Evolutionary conservation across 2,797 vertebrate species (phyloP).

Genomic region (Tympanoctomys barrerae): DNA sequence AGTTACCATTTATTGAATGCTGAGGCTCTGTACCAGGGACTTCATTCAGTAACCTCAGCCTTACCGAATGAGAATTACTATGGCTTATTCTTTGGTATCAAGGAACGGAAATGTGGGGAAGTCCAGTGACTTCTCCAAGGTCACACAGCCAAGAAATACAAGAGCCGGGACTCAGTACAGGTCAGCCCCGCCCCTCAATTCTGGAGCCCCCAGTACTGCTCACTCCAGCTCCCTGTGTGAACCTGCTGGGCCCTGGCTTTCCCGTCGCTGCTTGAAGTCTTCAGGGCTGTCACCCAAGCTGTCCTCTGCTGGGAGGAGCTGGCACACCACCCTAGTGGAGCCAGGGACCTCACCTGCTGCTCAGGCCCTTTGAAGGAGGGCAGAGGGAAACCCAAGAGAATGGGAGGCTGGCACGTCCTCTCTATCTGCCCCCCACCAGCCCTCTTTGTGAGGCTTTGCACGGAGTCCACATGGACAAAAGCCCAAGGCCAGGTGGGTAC

Average conservation of each 20-base stretch:
- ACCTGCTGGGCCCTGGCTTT: conserved; percentile 72
- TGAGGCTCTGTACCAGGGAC: not conserved
- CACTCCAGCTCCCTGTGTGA: not conserved
- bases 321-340: conserved; percentile 55
- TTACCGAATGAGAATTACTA: not conserved
- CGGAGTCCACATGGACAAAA: not conserved
- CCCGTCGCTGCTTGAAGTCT: conserved; percentile 85
- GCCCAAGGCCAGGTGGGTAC: not conserved
- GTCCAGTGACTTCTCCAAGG: not conserved
- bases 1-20: not conserved
- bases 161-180: not conserved
- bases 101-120: not conserved
- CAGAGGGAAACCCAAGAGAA: not conserved
- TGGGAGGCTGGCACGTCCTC: not conserved
- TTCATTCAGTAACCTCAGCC: not conserved
- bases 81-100: not conserved
- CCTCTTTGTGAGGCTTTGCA: not conserved
- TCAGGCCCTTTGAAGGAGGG: not conserved
- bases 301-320: not conserved
- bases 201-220: not conserved
- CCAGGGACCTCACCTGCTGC: conserved; percentile 81
- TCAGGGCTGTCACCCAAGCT: conserved; percentile 77
- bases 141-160: not conserved
- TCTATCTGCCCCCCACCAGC: not conserved
- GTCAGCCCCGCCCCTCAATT: not conserved